phyloP scores from a whole-genome alignment of 2,113 vertebrate genomes.

The Phasianus colchicus region DNA sequence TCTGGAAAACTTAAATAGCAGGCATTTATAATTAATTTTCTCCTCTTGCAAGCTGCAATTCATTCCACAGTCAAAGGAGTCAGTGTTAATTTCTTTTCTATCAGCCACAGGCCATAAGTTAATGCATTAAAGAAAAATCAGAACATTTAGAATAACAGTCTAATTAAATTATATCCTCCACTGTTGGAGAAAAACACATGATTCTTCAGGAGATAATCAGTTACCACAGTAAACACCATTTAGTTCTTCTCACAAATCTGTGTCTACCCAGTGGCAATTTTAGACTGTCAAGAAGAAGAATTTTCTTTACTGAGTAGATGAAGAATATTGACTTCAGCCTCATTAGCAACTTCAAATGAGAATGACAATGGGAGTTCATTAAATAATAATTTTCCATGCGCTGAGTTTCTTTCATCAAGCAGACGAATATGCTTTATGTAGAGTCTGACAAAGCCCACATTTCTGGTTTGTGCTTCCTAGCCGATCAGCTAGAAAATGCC shows the following conservation, averaged over 20 bases:
- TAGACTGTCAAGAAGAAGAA: slow-evolving; percentile 66
- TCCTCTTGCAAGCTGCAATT: slow-evolving; percentile 69
- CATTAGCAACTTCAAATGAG: slow-evolving; percentile 66
- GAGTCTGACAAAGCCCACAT: neutral
- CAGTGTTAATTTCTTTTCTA: slow-evolving; percentile 73
- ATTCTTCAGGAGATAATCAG: slow-evolving; percentile 63
- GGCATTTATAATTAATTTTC: slow-evolving; percentile 78
- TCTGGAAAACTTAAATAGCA: slow-evolving; percentile 71
- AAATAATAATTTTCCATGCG: slow-evolving; percentile 64
- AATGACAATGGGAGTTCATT: slow-evolving; percentile 60
- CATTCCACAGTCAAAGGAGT: slow-evolving; percentile 68
- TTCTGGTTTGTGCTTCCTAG: neutral
- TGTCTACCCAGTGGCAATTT: slow-evolving; percentile 46
- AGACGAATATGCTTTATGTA: slow-evolving; percentile 13
- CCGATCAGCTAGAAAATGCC: neutral
- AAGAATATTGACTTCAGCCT: slow-evolving; percentile 64
- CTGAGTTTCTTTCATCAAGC: neutral
- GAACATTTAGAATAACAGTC: slow-evolving; percentile 75
- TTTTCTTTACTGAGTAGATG: slow-evolving; percentile 42
- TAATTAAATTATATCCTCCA: slow-evolving; percentile 81
- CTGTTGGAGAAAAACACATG: slow-evolving; percentile 70
- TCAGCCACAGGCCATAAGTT: slow-evolving; percentile 75
- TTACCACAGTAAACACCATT: slow-evolving; percentile 65
- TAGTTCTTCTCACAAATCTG: slow-evolving; percentile 68
- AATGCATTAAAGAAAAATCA: slow-evolving; percentile 73